phyloP scores from a whole-genome alignment of 2,888 invertebrate species.

The Exocentrus adspersus region DNA sequence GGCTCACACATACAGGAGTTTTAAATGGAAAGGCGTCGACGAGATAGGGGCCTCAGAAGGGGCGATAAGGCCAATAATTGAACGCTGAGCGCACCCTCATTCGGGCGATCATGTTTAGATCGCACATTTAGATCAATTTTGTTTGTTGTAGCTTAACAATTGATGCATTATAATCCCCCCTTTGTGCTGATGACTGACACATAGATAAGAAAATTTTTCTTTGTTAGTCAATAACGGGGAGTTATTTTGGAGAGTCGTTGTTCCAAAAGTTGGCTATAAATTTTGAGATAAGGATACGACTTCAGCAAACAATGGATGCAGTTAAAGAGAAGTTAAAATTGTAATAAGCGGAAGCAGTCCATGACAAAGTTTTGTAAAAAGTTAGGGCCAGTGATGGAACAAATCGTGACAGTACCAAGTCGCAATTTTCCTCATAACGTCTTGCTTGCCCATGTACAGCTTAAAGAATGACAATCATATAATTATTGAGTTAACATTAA shows the following conservation, averaged over 20 bases:
- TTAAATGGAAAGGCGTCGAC: slow-evolving; percentile 58
- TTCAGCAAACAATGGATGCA: neutral
- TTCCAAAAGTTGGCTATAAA: slow-evolving; percentile 28
- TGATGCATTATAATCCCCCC: slow-evolving; percentile 62
- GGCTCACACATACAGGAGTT: slow-evolving; percentile 37
- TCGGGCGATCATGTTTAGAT: slow-evolving; percentile 63
- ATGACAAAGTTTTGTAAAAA: too few species aligned
- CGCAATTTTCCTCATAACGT: too few species aligned
- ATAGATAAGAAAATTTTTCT: slow-evolving; percentile 57
- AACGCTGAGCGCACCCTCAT: slow-evolving; percentile 58
- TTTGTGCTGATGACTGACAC: slow-evolving; percentile 59
- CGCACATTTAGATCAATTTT: slow-evolving; percentile 64
- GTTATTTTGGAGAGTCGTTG: slow-evolving; percentile 49
- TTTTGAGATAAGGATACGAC: slow-evolving; percentile 13
- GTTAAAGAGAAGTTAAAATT: neutral
- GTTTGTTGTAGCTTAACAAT: slow-evolving; percentile 64
- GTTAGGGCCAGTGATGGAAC: too few species aligned
- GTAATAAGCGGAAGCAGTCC: neutral
- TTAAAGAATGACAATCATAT: too few species aligned
- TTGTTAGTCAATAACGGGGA: slow-evolving; percentile 51
- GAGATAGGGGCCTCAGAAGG: slow-evolving; percentile 59
- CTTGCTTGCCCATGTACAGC: too few species aligned
- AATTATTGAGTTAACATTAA: too few species aligned
- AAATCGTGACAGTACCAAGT: too few species aligned
- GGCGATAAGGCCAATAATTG: slow-evolving; percentile 62